Evolutionary conservation across 2,113 vertebrate species (phyloP).

Genomic region (Paradisaea rubra): DNA sequence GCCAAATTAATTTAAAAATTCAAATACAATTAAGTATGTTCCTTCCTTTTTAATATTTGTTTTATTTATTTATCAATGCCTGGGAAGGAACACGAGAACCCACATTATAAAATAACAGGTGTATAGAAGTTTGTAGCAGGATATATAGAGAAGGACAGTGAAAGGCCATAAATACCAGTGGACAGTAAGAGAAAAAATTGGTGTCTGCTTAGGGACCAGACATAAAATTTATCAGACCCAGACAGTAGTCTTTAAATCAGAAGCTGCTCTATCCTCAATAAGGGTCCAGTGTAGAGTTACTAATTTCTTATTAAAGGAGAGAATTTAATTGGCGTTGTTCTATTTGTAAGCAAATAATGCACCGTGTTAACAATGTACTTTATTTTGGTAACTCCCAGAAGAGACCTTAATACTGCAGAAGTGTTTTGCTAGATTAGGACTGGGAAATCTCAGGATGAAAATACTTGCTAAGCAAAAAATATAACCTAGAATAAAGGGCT

Average conservation of each 20-base stretch:
- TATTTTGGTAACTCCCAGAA: slow-evolving; percentile 27
- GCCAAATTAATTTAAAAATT: background rate
- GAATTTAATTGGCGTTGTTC: background rate
- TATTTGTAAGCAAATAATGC: slow-evolving; percentile 46
- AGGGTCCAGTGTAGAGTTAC: background rate
- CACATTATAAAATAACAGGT: background rate
- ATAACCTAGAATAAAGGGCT: slow-evolving; percentile 3
- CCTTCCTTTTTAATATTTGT: background rate
- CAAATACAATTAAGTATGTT: background rate
- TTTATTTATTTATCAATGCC: background rate
- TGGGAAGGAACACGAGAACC: background rate
- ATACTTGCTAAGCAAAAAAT: slow-evolving; percentile 1
- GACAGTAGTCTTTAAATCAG: slow-evolving; percentile 8
- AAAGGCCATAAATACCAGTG: background rate
- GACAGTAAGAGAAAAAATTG: background rate
- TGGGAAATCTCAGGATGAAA: slow-evolving; percentile 10
- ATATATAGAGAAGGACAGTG: background rate
- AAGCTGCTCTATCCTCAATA: background rate
- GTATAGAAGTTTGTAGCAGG: background rate
- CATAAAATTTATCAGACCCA: background rate
- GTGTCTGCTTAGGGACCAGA: slow-evolving; percentile 19
- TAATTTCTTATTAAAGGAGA: slow-evolving; percentile 12
- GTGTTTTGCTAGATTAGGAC: background rate
- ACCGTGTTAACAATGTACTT: background rate
- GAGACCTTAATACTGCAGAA: background rate